A percentile compares a stretch with the other conserved stretches of the same genome.
Evolutionary conservation across 2,113 vertebrate species (phyloP).

Genomic region (Crypturellus undulatus): DNA sequence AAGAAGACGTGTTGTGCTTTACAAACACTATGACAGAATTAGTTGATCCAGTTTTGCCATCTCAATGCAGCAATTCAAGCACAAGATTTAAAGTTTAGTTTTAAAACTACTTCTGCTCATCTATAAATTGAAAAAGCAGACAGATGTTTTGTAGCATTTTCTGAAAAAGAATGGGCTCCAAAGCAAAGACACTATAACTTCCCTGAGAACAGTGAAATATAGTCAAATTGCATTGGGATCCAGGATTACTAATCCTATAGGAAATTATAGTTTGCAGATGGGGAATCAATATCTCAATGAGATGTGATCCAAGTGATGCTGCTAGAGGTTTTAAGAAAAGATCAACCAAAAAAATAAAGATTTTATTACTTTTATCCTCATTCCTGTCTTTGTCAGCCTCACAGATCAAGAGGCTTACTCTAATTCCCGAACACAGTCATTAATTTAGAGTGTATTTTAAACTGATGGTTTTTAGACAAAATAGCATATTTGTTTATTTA

Average conservation of each 20-base stretch:
- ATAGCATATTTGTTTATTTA: background rate
- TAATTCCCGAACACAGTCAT: background rate
- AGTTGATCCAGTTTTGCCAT: background rate
- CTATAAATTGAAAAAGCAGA: background rate
- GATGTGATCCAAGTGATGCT: background rate
- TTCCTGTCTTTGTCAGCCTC: background rate
- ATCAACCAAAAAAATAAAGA: background rate
- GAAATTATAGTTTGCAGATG: slow-evolving; percentile 10
- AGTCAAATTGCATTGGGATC: background rate
- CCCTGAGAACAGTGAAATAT: background rate
- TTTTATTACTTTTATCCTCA: background rate
- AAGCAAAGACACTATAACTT: background rate
- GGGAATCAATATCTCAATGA: background rate
- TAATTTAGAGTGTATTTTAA: background rate
- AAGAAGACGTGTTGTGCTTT: background rate
- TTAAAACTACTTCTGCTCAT: background rate
- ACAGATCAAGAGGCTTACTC: background rate
- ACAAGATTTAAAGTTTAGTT: background rate
- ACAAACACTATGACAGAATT: background rate
- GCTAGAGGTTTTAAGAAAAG: background rate
- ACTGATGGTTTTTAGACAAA: background rate
- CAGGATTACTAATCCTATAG: background rate
- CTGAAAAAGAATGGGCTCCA: background rate
- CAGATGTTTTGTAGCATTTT: background rate
- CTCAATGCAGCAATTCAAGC: background rate